Evolutionary conservation across 1,140 invertebrate genomes (phyloP).

Genomic region (Pissodes strobi): DNA sequence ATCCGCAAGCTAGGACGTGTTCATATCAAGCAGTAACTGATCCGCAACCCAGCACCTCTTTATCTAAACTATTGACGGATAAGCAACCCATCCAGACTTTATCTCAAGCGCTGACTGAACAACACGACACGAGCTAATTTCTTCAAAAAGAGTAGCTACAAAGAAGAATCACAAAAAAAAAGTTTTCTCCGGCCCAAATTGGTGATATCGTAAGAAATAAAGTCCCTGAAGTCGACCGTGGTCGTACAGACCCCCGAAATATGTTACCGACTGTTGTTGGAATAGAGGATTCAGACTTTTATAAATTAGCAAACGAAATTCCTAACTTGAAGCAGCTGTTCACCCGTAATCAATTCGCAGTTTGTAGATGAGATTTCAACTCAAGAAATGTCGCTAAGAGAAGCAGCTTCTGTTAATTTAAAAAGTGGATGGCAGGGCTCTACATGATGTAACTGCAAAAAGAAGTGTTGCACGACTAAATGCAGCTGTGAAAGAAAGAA

Average conservation of each 20-base stretch:
- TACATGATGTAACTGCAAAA: conserved; percentile 36
- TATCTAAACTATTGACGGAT: no score
- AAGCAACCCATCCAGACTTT: neutral
- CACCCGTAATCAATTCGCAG: conserved; percentile 35
- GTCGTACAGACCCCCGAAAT: conserved; percentile 9
- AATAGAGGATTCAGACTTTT: conserved; percentile 10
- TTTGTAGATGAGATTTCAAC: conserved; percentile 35
- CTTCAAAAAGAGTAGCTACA: conserved; percentile 14
- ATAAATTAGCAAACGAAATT: conserved; percentile 26
- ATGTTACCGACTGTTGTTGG: conserved; percentile 9
- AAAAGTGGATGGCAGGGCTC: conserved; percentile 33
- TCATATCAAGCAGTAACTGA: no score
- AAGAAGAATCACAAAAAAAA: conserved; percentile 19
- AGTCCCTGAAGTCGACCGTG: conserved; percentile 10
- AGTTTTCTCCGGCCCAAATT: conserved; percentile 5
- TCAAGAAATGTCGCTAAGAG: conserved; percentile 32
- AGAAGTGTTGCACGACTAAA: conserved; percentile 31
- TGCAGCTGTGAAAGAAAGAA: conserved; percentile 32
- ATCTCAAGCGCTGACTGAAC: neutral
- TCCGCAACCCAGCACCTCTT: no score
- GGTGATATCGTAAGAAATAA: conserved; percentile 10
- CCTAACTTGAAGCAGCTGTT: conserved; percentile 30
- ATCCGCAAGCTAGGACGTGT: neutral
- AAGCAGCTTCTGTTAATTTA: conserved; percentile 34
- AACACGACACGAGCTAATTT: conserved; percentile 9